These are phyloP conservation scores for Gymnosoma rotundatum DNA, from an alignment of 2,888 invertebrate species.

Conservation along the genomic window DNA sequence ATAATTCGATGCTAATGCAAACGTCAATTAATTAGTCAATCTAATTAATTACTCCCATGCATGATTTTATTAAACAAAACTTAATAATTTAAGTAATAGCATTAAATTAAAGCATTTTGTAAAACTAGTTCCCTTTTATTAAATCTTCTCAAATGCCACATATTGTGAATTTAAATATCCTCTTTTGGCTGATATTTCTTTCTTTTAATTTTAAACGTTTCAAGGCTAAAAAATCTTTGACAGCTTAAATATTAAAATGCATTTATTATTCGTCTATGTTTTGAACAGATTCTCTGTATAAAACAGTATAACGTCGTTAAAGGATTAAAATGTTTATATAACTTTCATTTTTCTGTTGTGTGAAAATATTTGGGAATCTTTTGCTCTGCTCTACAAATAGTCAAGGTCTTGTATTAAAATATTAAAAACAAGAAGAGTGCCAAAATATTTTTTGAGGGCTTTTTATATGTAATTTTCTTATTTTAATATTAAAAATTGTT, in stretches of 20 bases:
- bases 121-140: neutral
- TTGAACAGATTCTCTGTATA: slow-evolving; percentile 8
- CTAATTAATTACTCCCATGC: no score
- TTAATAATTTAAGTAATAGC: neutral
- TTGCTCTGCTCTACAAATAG: slow-evolving; percentile 25
- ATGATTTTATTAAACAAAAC: neutral
- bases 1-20: no score
- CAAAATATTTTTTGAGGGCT: slow-evolving; percentile 31
- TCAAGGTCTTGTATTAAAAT: slow-evolving; percentile 63
- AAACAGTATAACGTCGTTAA: slow-evolving; percentile 15
- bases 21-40: no score
- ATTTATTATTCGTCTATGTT: slow-evolving; percentile 48
- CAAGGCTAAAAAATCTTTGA: slow-evolving; percentile 54
- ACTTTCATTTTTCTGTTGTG: slow-evolving; percentile 33
- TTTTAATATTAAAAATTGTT: slow-evolving; percentile 60
- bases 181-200: slow-evolving; percentile 13
- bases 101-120: neutral
- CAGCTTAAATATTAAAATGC: slow-evolving; percentile 57
- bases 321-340: slow-evolving; percentile 43
- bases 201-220: slow-evolving; percentile 39
- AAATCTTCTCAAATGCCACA: neutral
- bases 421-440: slow-evolving; percentile 42
- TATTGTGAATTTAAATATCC: slow-evolving; percentile 2
- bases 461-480: slow-evolving; percentile 50
- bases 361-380: slow-evolving; percentile 24